Conservation (phyloP, 2,797 vertebrate genomes). For the Threskiornis aethiopicus region DNA sequence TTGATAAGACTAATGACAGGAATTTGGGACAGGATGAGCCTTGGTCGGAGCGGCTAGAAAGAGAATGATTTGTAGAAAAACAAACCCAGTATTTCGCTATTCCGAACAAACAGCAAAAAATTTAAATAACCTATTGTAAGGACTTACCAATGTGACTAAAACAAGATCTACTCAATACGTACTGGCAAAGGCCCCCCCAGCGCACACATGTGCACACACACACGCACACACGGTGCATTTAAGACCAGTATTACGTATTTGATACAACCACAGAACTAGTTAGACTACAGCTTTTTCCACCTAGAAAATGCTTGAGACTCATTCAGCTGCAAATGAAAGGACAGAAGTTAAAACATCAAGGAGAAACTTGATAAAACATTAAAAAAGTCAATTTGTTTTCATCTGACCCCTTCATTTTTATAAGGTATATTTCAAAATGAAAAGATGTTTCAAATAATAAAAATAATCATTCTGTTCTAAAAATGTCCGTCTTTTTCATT, state of each 20-base stretch:
- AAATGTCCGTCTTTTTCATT: not conserved
- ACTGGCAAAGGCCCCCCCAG: not conserved
- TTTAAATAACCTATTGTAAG: not conserved
- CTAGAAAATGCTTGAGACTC: not conserved
- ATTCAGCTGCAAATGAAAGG: not conserved
- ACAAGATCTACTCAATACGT: not conserved
- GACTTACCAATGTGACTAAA: not conserved
- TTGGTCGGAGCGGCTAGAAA: not conserved
- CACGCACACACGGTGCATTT: accelerated
- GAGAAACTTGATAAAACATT: not conserved
- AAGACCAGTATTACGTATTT: not conserved
- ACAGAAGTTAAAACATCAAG: not conserved
- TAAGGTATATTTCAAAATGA: not conserved
- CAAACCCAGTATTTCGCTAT: not conserved
- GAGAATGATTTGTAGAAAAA: not conserved
- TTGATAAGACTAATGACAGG: not conserved
- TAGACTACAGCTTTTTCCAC: not conserved
- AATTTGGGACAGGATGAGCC: not conserved
- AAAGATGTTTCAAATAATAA: not conserved
- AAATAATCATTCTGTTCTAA: not conserved
- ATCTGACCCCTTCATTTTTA: not conserved
- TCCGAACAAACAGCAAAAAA: not conserved
- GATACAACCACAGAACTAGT: not conserved
- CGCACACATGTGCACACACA: accelerated
- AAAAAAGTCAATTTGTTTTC: not conserved